Conservation (phyloP, 2,113 vertebrate species). For the Thermophis baileyi region DNA sequence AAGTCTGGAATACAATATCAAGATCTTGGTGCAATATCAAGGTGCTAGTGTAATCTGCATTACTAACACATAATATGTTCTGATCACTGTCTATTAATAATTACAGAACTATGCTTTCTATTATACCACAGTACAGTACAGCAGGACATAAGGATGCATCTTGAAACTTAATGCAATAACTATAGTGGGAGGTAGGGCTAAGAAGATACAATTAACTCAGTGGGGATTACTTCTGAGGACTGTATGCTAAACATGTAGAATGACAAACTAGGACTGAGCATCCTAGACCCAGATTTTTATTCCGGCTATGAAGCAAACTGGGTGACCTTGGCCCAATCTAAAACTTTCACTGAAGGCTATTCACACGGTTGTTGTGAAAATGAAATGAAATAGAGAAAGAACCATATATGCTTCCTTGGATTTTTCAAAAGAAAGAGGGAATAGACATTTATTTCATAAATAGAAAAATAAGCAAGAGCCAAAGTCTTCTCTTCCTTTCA, state of each 20-base stretch:
- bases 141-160: background rate
- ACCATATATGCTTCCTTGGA: background rate
- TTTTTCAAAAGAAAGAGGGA: background rate
- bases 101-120: background rate
- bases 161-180: background rate
- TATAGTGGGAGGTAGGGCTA: background rate
- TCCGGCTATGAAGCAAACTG: background rate
- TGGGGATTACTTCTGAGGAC: background rate
- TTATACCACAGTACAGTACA: background rate
- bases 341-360: background rate
- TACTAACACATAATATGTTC: background rate
- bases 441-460: background rate
- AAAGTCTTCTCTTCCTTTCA: background rate
- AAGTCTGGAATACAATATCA: fast-evolving
- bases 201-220: background rate
- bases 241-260: background rate
- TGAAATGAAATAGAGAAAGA: background rate
- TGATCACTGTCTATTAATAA: background rate
- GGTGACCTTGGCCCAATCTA: background rate
- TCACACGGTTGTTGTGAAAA: background rate
- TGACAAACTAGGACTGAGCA: background rate
- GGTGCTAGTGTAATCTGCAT: background rate
- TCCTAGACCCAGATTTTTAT: background rate
- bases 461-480: background rate
- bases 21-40: background rate